Conservation (phyloP, 2,113 vertebrate species). For the Cyprinodon tularosa region DNA sequence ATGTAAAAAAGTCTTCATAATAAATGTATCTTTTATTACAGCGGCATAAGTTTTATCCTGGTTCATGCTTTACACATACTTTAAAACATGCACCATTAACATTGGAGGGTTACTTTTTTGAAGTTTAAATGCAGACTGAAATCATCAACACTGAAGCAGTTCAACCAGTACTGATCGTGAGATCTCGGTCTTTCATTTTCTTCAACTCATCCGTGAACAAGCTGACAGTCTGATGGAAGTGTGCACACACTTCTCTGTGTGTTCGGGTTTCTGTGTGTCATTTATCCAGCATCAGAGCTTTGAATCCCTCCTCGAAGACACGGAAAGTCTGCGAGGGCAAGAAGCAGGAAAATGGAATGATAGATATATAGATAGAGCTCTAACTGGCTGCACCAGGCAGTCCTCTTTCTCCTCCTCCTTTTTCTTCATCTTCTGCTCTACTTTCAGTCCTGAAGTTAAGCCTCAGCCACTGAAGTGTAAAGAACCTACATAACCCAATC, state of each 20-base stretch:
- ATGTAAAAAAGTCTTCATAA: background rate
- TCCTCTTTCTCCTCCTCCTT: constrained; percentile 13
- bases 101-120: background rate
- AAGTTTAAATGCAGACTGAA: background rate
- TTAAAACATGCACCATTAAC: background rate
- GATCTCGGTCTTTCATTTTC: constrained; percentile 15
- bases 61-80: background rate
- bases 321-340: constrained; percentile 39
- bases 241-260: background rate
- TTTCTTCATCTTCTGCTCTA: constrained; percentile 7
- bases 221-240: background rate
- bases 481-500: constrained; percentile 60
- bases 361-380: constrained; percentile 38
- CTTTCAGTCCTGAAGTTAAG: constrained; percentile 38
- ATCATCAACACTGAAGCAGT: background rate
- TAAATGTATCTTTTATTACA: background rate
- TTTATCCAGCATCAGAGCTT: constrained; percentile 18
- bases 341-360: constrained; percentile 38
- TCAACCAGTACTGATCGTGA: constrained; percentile 2
- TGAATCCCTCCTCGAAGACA: constrained; percentile 44
- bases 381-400: constrained; percentile 23
- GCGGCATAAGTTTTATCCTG: background rate
- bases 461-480: constrained; percentile 38
- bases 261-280: constrained; percentile 17
- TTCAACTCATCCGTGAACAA: constrained; percentile 14